Evolutionary conservation across 2,113 vertebrate species (phyloP), one percentile per base, ranked within the genome.

Genomic region (Astur gentilis): DNA sequence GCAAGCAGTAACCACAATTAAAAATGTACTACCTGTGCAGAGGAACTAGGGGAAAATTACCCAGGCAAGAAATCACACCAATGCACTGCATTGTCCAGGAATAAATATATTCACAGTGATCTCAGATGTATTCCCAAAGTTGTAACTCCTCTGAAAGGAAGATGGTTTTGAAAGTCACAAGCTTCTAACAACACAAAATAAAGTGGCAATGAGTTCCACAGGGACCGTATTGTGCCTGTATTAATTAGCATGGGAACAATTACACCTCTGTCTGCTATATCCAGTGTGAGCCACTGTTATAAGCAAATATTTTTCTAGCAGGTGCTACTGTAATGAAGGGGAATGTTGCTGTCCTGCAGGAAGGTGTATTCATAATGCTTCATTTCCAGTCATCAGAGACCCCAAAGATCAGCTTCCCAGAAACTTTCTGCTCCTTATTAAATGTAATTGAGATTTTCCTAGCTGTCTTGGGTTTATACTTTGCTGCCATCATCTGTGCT

Each of bases 401-500:
- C 16, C 49, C 22, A 27, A 85, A 77, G 29, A 81, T 65, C 55
- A 61, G 31, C 55, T 84, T 70, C 47, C 47, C 42, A 75, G 36
- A 88, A 93, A 78, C 64, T 86, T 86, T 40, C 67, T 42, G 27
- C 21, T 49, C 47, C 65, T 82, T 69, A 55, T 82, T 81, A 82
- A 91, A 25, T 4, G 16, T 2, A 31, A 19, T 3, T 8, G 55
- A 1, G 44, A 47, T 58, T 87, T 93, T 67, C 65, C 21, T 23
- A 26, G 31, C 34, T 75, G 19, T 36, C 67, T 83, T 90, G 79
- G 4, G 50, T 93, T 96, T 95, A 96, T 94, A 61, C 93, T 97
- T 64, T 97, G 96, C 97, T 96, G 96, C 96, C 97, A 96, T 79
- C 96, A 8, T 50, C 95, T 92, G 97, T 90, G 52, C 83, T 79